Evolutionary conservation across 2,888 invertebrate genomes (phyloP), one percentile per base, ranked within the genome.

Genomic region (Metellina segmentata): DNA sequence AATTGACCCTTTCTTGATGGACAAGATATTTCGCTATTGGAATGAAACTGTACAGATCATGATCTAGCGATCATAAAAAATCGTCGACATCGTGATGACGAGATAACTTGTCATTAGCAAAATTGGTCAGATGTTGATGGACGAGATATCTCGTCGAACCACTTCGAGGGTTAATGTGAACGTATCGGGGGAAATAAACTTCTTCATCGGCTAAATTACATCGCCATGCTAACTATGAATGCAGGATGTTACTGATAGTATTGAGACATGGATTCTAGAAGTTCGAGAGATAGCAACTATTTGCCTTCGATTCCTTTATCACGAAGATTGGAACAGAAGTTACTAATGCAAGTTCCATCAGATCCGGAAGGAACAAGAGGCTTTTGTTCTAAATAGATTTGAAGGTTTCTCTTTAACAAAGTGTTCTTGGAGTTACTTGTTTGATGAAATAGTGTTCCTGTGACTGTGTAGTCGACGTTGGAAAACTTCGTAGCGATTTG

Each of bases 201-300:
- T 90, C 78, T 90, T 51, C 89, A 90, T 90, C 85, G 85, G 83
- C 89, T 52, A 90, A 90, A 90, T 90, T 90, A 79, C 74, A 78
- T 90, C 70, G 7, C 88, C 88, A 88, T 88, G 88, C 81, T 74
- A 88, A 88, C 88, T 69, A 48, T n/a, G 75, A 52, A 20, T 34
- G 83, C 72, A 19, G 79, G 19, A 81, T n/a, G 19, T 19, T 53
- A 16, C 34, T 79, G 53, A 81, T 87, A 52, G 81, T n/a, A 72
- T 81, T 81, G 81, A 71, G 49, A 71, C 70, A 87, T 61, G 11
- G 71, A 78, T 78, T 81, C n/a, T 20, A 8, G 11, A 51, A 78
- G n/a, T 70, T 20, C 48, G 51, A 11, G 51, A 61, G 16, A 11
- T 13, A 53, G 34, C 7, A 19, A 61, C 74, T 75, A 85, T 75